Evolutionary conservation across 2,797 vertebrate species (phyloP), one percentile per base, ranked within the genome.

Genomic region (Sebastes nivosus): DNA sequence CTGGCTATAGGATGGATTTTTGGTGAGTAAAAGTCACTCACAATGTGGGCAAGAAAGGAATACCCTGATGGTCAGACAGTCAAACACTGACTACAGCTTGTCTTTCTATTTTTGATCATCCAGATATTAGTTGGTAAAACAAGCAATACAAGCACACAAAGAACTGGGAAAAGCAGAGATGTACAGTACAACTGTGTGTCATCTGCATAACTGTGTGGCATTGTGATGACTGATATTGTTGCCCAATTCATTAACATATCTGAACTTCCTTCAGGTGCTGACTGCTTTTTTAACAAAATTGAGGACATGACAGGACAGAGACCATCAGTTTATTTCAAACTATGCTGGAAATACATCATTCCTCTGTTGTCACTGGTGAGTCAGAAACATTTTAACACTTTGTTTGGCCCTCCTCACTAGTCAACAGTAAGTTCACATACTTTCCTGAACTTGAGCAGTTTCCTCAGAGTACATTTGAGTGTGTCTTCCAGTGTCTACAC

Each of bases 341-440:
- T 94, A 65, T 97, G 96, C 87, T 97, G 96, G 96, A 93, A 86
- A 8, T 95, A 94, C 79, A 81, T 95, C 61, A 94, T 94, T 16
- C 95, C 95, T 72, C 81, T 96, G n/a, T 87, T 96, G 70, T 94
- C 92, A n/a, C 66, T 95, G 93, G 95, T 96, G 78, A 92, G 92
- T 68, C 18, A 13, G 10, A 50, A 42, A 57, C 12, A 16, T 27
- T 27, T 14, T 50, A 50, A 20, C 46, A 20, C 13, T 55, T 55
- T 8, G 11, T 50, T 50, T 50, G 46, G 0, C 46, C 46, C 46
- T 50, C 46, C 46, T 50, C 46, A 50, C 46, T 18, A 0, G 12
- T 24, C 6, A 25, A 22, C 22, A 7, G 14, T 25, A 5, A 24
- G 6, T 7, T 57, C 24, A 57, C 54, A 57, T 14, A 24, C 6